Evolutionary conservation across 2,888 invertebrate genomes (phyloP).

Genomic region (Pilophorus perplexus): DNA sequence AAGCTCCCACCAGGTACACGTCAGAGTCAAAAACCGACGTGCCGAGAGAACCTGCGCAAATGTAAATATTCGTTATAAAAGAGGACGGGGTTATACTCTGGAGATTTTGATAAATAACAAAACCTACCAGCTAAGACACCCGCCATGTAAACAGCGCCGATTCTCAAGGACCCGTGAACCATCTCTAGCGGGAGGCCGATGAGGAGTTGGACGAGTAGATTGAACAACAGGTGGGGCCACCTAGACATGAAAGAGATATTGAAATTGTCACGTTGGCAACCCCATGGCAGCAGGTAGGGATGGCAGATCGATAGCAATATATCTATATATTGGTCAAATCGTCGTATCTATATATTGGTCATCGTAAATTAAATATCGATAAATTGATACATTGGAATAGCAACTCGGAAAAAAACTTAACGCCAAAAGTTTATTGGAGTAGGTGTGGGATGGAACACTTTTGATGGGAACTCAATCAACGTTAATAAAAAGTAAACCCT

Average conservation of each 20-base stretch:
- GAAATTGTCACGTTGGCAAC: too few relatives aligned
- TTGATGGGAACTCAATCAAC: too few relatives aligned
- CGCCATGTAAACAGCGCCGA: slow-evolving; percentile 84
- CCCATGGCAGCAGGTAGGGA: too few relatives aligned
- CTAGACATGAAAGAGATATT: slow-evolving; percentile 55
- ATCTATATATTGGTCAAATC: slow-evolving; percentile 50
- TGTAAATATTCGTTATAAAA: slow-evolving; percentile 39
- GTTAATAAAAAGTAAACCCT: too few relatives aligned
- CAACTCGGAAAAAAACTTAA: too few relatives aligned
- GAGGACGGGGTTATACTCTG: not conserved
- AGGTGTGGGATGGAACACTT: too few relatives aligned
- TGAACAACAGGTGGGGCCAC: slow-evolving; percentile 93
- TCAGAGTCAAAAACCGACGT: slow-evolving; percentile 92
- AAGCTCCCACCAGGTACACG: slow-evolving; percentile 93
- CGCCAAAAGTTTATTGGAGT: too few relatives aligned
- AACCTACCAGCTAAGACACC: slow-evolving; percentile 82
- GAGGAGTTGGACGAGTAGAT: slow-evolving; percentile 87
- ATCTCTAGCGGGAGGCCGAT: slow-evolving; percentile 93
- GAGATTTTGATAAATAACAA: not conserved
- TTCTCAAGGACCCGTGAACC: slow-evolving; percentile 89
- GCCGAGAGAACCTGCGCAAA: slow-evolving; percentile 61
- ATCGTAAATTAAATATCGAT: too few relatives aligned
- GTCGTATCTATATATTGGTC: too few relatives aligned
- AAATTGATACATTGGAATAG: too few relatives aligned
- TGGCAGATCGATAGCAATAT: too few relatives aligned